Conservation (phyloP, 2,113 vertebrate species). For the Eulemur rufifrons region DNA sequence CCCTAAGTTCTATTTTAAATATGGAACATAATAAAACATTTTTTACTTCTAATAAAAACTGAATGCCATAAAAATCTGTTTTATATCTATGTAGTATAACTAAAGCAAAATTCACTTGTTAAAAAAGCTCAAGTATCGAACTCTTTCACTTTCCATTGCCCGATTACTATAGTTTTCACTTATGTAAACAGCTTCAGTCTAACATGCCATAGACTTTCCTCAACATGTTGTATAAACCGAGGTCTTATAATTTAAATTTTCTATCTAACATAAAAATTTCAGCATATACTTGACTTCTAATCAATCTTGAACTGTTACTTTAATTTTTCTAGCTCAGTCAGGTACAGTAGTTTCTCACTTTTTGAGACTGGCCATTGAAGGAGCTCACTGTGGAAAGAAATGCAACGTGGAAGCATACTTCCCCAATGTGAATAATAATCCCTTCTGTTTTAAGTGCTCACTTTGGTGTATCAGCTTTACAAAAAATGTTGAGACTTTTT, state of each 20-base stretch:
- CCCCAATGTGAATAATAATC: neutral
- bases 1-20: neutral
- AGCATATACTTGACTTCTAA: neutral
- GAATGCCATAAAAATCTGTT: neutral
- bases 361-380: neutral
- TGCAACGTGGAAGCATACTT: neutral
- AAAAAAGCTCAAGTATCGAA: neutral
- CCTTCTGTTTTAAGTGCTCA: neutral
- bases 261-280: neutral
- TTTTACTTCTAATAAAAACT: constrained; percentile 2
- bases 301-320: neutral
- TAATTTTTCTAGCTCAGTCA: constrained; percentile 23
- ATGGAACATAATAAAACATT: neutral
- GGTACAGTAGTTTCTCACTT: neutral
- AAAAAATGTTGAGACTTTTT: neutral
- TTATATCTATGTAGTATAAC: neutral
- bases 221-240: neutral
- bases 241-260: neutral
- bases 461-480: neutral
- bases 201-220: neutral
- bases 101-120: constrained; percentile 5
- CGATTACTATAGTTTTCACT: neutral
- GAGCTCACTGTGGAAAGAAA: neutral
- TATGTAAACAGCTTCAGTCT: neutral
- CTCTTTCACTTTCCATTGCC: neutral